Base-by-base conservation (phyloP, 2,113 vertebrate species). In the Melozone crissalis region DNA sequence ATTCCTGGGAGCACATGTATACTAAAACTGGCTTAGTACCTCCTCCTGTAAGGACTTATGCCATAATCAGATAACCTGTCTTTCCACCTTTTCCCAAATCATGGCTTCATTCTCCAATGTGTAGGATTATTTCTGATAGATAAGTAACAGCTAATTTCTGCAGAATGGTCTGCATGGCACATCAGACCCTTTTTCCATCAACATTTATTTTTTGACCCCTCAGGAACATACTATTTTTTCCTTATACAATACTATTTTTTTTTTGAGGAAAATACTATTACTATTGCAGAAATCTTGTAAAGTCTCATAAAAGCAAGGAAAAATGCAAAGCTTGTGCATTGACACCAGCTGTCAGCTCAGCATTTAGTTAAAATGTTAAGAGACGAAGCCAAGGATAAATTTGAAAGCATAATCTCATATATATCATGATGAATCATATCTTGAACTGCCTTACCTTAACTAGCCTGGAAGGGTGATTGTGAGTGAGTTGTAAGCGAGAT, bases 321-420 rank as follows among this genome's bases (percentile, higher is more conserved):
- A 75, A 94, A 67, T 89, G 78, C 67, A 81, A 73, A 85, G 72
- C 72, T 80, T 72, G 49, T 49, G 76, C 63, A 75, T 39, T 84
- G 92, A 97, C 91, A 93, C 19, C 95, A 95, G 93, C 83, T 97
- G 91, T 95, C 96, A 96, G 86, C 83, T 97, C 96, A 96, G 87
- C 89, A 94, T 96, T 96, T 96, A 91, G 80, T 92, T 82, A 86
- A 97, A 97, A 96, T 85, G 76, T 41, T 97, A 95, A 93, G 78
- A 96, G 85, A 77, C 72, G 63, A 61, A 95, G 85, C 71, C 84
- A 96, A 96, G 54, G 69, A 96, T 95, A 85, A 96, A 95, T 97
- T 91, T 94, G 84, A 95, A 91, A 96, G 62, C 47, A 24, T 96
- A 95, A 97, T 94, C 87, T 96, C 88, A 95, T 93, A 94, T 96